Conservation (phyloP, 2,113 vertebrate species). For the Oreotrochilus melanogaster region DNA sequence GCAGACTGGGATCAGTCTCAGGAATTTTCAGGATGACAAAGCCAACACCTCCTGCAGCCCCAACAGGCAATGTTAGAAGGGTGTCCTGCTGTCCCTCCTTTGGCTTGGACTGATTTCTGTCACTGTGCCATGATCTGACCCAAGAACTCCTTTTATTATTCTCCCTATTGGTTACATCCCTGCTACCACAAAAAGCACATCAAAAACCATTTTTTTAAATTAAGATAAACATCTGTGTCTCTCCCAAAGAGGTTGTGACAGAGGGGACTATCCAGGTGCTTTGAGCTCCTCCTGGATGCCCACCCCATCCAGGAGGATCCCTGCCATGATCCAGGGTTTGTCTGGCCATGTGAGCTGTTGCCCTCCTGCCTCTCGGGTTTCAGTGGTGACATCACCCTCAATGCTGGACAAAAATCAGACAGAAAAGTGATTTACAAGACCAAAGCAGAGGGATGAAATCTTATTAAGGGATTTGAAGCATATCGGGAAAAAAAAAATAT, state of each 20-base stretch:
- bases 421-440: background rate
- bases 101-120: background rate
- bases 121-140: background rate
- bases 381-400: background rate
- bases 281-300: background rate
- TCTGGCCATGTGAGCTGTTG: background rate
- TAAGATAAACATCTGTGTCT: background rate
- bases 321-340: rapidly evolving
- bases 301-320: no score
- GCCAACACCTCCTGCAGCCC: background rate
- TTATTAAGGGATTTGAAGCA: background rate
- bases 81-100: background rate
- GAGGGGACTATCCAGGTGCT: background rate
- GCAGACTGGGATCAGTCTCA: background rate
- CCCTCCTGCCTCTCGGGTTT: background rate
- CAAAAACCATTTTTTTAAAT: background rate
- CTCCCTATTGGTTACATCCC: background rate
- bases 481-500: background rate
- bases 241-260: background rate
- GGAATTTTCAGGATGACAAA: background rate
- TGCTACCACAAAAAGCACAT: background rate
- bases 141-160: background rate
- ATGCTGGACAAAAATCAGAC: background rate
- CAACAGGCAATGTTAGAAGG: background rate
- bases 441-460: background rate